Percentiles rank a stretch among this genome's conserved stretches.
Conservation (phyloP, 2,888 invertebrate genomes). For the Leptinotarsa haldemani region DNA sequence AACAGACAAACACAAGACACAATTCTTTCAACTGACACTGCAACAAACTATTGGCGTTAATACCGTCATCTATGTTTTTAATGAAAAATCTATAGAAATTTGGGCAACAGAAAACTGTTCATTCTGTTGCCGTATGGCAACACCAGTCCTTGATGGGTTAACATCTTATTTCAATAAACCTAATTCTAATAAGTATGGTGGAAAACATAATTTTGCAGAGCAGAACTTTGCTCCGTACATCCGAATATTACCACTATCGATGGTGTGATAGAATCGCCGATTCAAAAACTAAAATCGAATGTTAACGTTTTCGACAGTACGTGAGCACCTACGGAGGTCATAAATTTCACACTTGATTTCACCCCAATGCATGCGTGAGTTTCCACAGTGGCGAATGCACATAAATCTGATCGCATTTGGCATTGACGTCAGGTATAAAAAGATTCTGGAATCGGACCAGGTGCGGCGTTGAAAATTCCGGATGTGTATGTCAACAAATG, state of each 20-base stretch:
- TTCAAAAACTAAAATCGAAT: conserved; percentile 21
- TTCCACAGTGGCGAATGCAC: conserved; percentile 17
- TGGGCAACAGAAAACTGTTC: too few relatives aligned
- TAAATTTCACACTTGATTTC: conserved; percentile 30
- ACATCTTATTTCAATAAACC: too few relatives aligned
- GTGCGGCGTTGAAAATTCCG: conserved; percentile 41
- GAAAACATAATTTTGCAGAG: too few relatives aligned
- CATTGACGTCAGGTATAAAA: conserved; percentile 38
- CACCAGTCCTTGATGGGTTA: too few relatives aligned
- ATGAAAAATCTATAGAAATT: too few relatives aligned
- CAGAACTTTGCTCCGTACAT: background rate
- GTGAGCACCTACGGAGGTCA: conserved; percentile 19
- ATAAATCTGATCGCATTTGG: conserved; percentile 31
- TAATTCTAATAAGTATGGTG: too few relatives aligned
- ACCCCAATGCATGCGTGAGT: conserved; percentile 21
- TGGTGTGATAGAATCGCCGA: background rate
- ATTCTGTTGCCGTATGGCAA: too few relatives aligned
- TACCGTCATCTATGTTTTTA: too few relatives aligned
- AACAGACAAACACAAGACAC: too few relatives aligned
- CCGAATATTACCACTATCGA: background rate
- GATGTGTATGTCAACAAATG: conserved; percentile 50
- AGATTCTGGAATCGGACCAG: conserved; percentile 36
- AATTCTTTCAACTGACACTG: too few relatives aligned
- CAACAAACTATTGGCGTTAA: too few relatives aligned
- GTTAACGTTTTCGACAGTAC: conserved; percentile 13